Conservation (phyloP, 2,888 invertebrate species). For the Andrena marginata region DNA sequence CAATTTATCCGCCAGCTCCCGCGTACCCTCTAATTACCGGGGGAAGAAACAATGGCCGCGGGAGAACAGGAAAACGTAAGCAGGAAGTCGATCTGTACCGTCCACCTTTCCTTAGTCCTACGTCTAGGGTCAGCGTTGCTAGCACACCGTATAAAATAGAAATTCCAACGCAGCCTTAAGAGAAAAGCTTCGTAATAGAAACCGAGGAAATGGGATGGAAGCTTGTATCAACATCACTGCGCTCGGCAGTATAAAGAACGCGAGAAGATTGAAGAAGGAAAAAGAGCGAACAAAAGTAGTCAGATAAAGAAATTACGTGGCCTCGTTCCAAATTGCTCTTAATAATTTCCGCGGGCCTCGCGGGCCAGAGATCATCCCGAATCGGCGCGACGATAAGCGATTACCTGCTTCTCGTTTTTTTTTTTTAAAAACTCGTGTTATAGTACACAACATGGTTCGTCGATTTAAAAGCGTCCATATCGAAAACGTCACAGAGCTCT, state of each 20-base stretch:
- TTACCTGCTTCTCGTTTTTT: not conserved
- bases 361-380: not conserved
- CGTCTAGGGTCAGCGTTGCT: not conserved
- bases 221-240: too few relatives aligned
- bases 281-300: too few relatives aligned
- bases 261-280: too few relatives aligned
- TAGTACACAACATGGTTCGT: too few relatives aligned
- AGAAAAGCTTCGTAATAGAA: too few relatives aligned
- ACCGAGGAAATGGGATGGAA: too few relatives aligned
- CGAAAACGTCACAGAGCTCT: too few relatives aligned
- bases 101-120: not conserved
- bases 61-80: not conserved
- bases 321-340: not conserved
- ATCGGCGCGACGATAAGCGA: not conserved
- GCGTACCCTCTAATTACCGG: slow-evolving; percentile 27
- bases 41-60: not conserved
- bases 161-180: too few relatives aligned
- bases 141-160: too few relatives aligned
- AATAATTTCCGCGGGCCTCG: not conserved
- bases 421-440: not conserved
- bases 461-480: too few relatives aligned
- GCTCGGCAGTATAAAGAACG: too few relatives aligned
- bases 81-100: not conserved
- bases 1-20: slow-evolving; percentile 21
- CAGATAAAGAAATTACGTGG: not conserved